Percentiles rank a stretch among this genome's conserved stretches.
phyloP scores from a whole-genome alignment of 2,113 vertebrate species.

The Xiphias gladius region DNA sequence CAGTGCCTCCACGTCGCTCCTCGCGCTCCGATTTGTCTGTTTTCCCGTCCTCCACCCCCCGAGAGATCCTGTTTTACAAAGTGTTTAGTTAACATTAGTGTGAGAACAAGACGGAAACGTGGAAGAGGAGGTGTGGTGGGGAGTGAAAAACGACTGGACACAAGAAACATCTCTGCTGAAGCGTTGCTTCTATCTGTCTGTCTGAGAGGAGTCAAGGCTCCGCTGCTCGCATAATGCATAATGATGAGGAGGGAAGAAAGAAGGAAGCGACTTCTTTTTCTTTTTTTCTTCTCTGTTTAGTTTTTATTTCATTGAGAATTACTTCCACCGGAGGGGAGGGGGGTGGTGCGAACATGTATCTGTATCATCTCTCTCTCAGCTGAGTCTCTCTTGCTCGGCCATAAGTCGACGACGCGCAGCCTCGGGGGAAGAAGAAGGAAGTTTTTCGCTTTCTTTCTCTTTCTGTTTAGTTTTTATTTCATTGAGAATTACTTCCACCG shows the following conservation, averaged over 20 bases:
- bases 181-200: slow-evolving; percentile 71
- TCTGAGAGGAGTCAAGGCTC: slow-evolving; percentile 60
- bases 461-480: slow-evolving; percentile 44
- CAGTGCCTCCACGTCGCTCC: slow-evolving; percentile 29
- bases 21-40: slow-evolving; percentile 61
- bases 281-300: slow-evolving; percentile 44
- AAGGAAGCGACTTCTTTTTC: slow-evolving; percentile 20
- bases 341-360: no score
- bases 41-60: slow-evolving; percentile 51
- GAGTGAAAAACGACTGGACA: slow-evolving; percentile 33
- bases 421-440: slow-evolving; percentile 51
- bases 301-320: slow-evolving; percentile 45
- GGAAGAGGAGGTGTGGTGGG: background rate
- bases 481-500: slow-evolving; percentile 26
- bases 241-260: slow-evolving; percentile 64
- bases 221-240: slow-evolving; percentile 63
- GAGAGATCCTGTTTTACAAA: slow-evolving; percentile 73
- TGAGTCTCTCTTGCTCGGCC: no score
- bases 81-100: slow-evolving; percentile 72
- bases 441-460: slow-evolving; percentile 34
- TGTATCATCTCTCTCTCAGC: no score
- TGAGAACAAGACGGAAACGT: slow-evolving; percentile 57
- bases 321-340: slow-evolving; percentile 1
- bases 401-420: no score
- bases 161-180: slow-evolving; percentile 71